Conservation (phyloP, 2,113 vertebrate genomes). For the Gasterosteus nipponicus region DNA sequence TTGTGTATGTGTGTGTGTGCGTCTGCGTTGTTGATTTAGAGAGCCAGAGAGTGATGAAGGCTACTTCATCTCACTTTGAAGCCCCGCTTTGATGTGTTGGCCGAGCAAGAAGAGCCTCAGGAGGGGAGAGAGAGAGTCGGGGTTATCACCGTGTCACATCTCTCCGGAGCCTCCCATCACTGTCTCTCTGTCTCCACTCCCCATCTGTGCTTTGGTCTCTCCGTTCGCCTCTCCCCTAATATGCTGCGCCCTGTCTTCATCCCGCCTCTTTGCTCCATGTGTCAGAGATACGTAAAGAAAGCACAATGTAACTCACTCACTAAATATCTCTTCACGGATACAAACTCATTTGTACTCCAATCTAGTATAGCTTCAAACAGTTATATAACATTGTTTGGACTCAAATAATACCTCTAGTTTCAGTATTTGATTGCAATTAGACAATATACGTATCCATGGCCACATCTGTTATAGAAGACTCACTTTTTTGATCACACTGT, state of each 20-base stretch:
- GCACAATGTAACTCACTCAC: slow-evolving; percentile 22
- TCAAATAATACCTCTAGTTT: neutral
- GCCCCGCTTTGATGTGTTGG: slow-evolving; percentile 53
- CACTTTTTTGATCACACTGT: neutral
- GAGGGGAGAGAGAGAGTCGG: neutral
- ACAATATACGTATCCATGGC: neutral
- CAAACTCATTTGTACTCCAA: slow-evolving; percentile 4
- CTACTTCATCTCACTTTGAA: slow-evolving; percentile 56
- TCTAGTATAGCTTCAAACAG: slow-evolving; percentile 10
- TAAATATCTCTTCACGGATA: slow-evolving; percentile 17
- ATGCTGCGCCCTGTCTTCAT: slow-evolving; percentile 4
- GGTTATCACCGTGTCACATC: slow-evolving; percentile 37
- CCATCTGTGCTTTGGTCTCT: slow-evolving; percentile 14
- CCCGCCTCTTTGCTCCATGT: neutral
- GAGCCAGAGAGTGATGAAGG: slow-evolving; percentile 40
- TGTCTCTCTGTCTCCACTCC: neutral
- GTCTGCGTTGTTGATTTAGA: slow-evolving; percentile 22
- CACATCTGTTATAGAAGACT: neutral
- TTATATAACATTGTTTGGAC: slow-evolving; percentile 16
- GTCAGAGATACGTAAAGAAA: slow-evolving; percentile 11
- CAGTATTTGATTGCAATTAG: neutral
- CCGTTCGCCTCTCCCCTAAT: neutral
- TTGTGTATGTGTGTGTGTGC: neutral
- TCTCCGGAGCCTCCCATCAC: slow-evolving; percentile 2
- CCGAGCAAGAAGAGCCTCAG: slow-evolving; percentile 17